Evolutionary conservation across 2,888 invertebrate genomes (phyloP).

Genomic region (Aspidiotus rigidus): DNA sequence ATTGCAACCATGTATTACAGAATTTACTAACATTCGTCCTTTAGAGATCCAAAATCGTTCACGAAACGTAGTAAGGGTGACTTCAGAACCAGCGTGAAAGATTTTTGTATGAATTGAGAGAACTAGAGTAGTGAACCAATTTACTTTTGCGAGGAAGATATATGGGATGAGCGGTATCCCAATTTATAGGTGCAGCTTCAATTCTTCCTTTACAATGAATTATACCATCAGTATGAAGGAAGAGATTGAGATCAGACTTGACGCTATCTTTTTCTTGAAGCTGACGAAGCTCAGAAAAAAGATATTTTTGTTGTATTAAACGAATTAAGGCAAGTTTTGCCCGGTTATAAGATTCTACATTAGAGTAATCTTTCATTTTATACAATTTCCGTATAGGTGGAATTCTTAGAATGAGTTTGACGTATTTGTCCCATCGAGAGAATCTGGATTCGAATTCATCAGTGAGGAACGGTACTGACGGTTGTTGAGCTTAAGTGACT

Average conservation of each 20-base stretch:
- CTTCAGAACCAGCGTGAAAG: neutral
- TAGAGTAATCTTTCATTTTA: too few relatives aligned
- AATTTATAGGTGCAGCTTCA: neutral
- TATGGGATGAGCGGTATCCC: conserved; percentile 5
- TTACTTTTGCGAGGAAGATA: neutral
- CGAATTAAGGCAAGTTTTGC: too few relatives aligned
- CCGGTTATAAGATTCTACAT: too few relatives aligned
- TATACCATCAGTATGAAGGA: neutral
- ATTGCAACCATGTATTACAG: conserved; percentile 3
- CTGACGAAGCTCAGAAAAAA: too few relatives aligned
- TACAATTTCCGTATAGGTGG: too few relatives aligned
- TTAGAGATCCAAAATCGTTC: conserved; percentile 10
- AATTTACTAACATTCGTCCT: neutral
- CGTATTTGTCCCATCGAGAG: too few relatives aligned
- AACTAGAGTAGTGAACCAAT: neutral
- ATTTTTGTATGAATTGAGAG: neutral
- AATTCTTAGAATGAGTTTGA: too few relatives aligned
- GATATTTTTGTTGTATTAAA: too few relatives aligned
- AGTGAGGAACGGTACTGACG: neutral
- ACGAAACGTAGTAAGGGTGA: neutral
- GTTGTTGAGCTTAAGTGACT: neutral
- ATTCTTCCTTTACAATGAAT: neutral
- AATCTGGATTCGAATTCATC: neutral
- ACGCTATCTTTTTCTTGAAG: neutral
- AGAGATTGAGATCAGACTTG: neutral